Conservation (phyloP, 2,113 vertebrate species). For the Glaucidium brasilianum region DNA sequence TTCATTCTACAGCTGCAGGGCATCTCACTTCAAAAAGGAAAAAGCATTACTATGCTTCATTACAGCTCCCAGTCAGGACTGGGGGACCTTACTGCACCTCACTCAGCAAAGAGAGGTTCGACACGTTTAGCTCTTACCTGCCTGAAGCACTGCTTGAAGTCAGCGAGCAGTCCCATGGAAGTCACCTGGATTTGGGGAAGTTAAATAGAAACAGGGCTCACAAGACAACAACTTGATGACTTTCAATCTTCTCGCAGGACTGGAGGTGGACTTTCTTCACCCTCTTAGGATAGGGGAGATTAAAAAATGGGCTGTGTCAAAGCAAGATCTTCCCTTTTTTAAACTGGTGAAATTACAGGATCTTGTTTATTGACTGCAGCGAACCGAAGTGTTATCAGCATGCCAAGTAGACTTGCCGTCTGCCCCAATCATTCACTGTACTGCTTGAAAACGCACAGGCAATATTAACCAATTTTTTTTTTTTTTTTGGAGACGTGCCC, state of each 20-base stretch:
- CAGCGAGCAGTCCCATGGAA: not conserved
- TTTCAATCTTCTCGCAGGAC: not conserved
- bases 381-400: not conserved
- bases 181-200: not conserved
- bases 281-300: not conserved
- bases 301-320: not conserved
- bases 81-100: not conserved
- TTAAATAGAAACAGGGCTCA: not conserved
- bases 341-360: not conserved
- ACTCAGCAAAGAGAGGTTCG: not conserved
- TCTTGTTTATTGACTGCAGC: not conserved
- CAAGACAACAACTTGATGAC: not conserved
- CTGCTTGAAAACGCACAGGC: not conserved
- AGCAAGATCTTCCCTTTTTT: not conserved
- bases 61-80: not conserved
- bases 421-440: not conserved
- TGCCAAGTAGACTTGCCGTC: not conserved
- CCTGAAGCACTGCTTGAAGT: not conserved
- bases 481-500: not conserved
- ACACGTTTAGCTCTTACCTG: constrained; percentile 10
- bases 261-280: not conserved
- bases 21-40: not conserved
- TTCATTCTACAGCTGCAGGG: not conserved
- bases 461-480: not conserved
- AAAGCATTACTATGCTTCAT: not conserved